These are phyloP conservation scores for Psophia crepitans DNA, from an alignment of 2,113 vertebrate genomes.

Conservation along the genomic window DNA sequence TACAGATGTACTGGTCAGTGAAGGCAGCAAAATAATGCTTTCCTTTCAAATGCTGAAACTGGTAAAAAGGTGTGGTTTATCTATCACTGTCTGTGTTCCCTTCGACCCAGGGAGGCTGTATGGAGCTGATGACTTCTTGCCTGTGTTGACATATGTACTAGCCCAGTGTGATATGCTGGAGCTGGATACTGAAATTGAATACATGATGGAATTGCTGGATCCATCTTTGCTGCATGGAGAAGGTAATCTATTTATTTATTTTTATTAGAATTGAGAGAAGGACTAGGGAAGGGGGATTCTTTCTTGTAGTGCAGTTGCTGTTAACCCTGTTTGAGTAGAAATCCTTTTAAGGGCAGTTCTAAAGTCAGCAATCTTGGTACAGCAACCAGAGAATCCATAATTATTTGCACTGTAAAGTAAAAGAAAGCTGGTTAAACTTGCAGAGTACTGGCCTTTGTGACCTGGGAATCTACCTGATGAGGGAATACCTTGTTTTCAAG, in stretches of 20 bases:
- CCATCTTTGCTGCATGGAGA: constrained; percentile 92
- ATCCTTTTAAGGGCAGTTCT: background rate
- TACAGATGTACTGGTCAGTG: background rate
- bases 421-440: background rate
- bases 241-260: constrained; percentile 72
- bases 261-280: background rate
- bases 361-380: background rate
- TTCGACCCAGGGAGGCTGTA: constrained; percentile 88
- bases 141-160: constrained; percentile 93
- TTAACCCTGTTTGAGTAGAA: background rate
- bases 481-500: rapidly evolving
- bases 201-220: constrained; percentile 97
- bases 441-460: background rate
- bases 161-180: constrained; percentile 95
- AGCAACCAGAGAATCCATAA: background rate
- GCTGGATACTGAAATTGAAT: constrained; percentile 91
- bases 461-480: background rate
- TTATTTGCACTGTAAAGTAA: background rate
- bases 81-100: background rate
- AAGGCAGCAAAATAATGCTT: background rate
- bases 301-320: background rate
- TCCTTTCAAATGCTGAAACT: background rate
- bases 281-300: background rate
- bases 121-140: constrained; percentile 95
- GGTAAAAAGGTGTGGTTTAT: background rate